Conservation (phyloP, 2,888 invertebrate genomes). For the Phlogophora meticulosa region DNA sequence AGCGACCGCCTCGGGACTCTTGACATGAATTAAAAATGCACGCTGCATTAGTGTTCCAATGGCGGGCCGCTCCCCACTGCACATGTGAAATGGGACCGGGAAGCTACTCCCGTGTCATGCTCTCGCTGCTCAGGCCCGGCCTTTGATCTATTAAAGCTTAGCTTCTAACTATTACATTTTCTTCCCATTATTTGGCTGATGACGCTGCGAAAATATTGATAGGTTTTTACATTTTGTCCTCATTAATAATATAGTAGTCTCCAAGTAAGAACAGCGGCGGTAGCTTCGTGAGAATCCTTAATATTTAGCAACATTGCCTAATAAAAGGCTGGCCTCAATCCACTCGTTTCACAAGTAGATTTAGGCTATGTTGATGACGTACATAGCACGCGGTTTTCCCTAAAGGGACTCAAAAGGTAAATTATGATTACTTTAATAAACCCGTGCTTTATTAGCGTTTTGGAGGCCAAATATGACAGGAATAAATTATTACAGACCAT, state of each 20-base stretch:
- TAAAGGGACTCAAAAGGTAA: slow-evolving; percentile 51
- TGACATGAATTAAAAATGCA: slow-evolving; percentile 90
- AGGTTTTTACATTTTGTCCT: background rate
- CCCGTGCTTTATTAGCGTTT: slow-evolving; percentile 25
- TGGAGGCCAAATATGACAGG: slow-evolving; percentile 1
- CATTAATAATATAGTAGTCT: background rate
- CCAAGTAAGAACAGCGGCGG: background rate
- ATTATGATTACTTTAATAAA: slow-evolving; percentile 52
- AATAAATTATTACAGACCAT: background rate
- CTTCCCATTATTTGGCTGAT: background rate
- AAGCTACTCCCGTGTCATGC: slow-evolving; percentile 46
- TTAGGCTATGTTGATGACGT: slow-evolving; percentile 41
- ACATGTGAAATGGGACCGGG: slow-evolving; percentile 64
- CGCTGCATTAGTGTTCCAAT: slow-evolving; percentile 86
- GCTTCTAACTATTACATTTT: slow-evolving; percentile 37
- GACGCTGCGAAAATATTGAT: background rate
- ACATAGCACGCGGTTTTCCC: slow-evolving; percentile 31
- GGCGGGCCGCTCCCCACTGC: slow-evolving; percentile 65
- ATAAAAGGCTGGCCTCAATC: slow-evolving; percentile 35
- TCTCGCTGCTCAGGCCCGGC: slow-evolving; percentile 21
- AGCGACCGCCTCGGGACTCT: slow-evolving; percentile 80
- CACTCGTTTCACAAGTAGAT: slow-evolving; percentile 38
- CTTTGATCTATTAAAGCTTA: slow-evolving; percentile 59
- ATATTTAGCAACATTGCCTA: slow-evolving; percentile 34
- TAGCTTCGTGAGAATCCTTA: slow-evolving; percentile 2